Conservation (phyloP, 2,113 vertebrate genomes). For the Rhizomys pruinosus region DNA sequence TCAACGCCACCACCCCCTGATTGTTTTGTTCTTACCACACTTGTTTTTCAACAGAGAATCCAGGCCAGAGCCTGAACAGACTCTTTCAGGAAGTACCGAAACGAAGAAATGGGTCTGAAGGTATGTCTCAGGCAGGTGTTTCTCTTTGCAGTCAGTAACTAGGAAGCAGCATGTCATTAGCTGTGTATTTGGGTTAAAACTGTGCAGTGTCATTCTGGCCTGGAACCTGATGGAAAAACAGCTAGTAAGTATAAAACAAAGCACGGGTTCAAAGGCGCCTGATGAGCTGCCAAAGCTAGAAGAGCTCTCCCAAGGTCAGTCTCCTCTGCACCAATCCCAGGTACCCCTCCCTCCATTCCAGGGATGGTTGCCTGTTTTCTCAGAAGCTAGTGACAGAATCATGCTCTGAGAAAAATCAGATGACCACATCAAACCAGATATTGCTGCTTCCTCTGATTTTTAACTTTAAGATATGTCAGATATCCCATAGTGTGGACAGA, state of each 20-base stretch:
- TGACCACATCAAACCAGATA: not conserved
- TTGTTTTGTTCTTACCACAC: conserved; percentile 95
- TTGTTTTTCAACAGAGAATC: conserved; percentile 99
- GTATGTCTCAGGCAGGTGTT: conserved; percentile 96
- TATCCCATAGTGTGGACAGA: not conserved
- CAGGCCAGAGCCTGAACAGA: conserved; percentile 99
- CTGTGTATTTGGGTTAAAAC: conserved; percentile 86
- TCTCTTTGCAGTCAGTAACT: conserved; percentile 92
- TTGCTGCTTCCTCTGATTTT: conserved; percentile 67
- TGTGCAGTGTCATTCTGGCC: conserved; percentile 92
- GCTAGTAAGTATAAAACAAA: conserved; percentile 92
- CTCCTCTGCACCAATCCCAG: not conserved
- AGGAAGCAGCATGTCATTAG: conserved; percentile 88
- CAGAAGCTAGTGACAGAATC: conserved; percentile 46
- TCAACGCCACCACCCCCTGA: conserved; percentile 87
- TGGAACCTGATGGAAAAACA: conserved; percentile 94
- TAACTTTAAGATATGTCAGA: not conserved
- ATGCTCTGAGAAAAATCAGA: conserved; percentile 67
- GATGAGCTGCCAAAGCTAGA: conserved; percentile 9
- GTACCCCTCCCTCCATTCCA: not conserved
- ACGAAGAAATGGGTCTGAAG: conserved; percentile 97
- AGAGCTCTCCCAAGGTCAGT: not conserved
- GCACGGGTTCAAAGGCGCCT: conserved; percentile 83
- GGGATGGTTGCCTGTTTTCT: not conserved
- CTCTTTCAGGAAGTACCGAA: conserved; percentile 99